A percentile compares a stretch with the other conserved stretches of the same genome.
Evolutionary conservation across 2,113 vertebrate species (phyloP).

Genomic region (Sylvia atricapilla): DNA sequence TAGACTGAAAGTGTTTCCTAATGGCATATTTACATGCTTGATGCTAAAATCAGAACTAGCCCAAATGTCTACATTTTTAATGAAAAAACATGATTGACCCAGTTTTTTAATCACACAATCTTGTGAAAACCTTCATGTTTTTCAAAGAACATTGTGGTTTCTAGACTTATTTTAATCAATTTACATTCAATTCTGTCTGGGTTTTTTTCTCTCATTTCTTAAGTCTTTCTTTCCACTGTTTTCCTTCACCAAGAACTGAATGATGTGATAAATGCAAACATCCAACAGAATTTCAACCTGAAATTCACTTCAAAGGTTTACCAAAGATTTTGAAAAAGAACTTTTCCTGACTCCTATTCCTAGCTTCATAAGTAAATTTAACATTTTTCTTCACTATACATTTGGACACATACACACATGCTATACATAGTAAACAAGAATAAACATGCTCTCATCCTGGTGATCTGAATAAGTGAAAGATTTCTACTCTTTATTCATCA

Average conservation of each 20-base stretch:
- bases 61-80: not conserved
- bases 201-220: not conserved
- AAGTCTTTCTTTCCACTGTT: not conserved
- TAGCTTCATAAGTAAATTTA: not conserved
- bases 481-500: not conserved
- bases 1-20: not conserved
- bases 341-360: not conserved
- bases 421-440: not conserved
- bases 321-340: not conserved
- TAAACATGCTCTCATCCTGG: not conserved
- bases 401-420: fast-evolving
- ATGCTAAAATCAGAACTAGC: not conserved
- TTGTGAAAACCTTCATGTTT: not conserved
- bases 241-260: not conserved
- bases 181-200: not conserved
- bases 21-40: not conserved
- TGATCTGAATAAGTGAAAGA: not conserved
- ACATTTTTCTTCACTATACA: not conserved
- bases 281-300: not conserved
- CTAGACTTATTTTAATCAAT: not conserved
- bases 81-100: not conserved
- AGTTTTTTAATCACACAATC: not conserved
- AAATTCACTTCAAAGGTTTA: not conserved
- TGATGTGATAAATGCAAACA: not conserved
- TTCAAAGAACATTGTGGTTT: not conserved